Evolutionary conservation across 2,797 vertebrate species (phyloP).

Genomic region (Huso huso): DNA sequence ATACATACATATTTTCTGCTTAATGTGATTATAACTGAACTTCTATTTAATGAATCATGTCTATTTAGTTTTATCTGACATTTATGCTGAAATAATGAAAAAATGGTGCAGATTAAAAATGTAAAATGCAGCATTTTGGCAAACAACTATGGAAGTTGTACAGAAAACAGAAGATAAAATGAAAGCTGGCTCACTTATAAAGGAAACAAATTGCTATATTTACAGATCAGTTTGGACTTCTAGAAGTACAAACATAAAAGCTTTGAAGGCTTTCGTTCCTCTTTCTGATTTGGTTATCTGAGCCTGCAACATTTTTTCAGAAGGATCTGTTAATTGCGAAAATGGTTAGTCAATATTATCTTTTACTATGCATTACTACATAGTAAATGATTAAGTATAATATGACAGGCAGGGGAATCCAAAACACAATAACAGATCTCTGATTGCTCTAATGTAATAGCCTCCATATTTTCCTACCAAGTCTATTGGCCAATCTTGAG

Average conservation of each 20-base stretch:
- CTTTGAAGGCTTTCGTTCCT: no score
- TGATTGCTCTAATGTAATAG: conserved; percentile 10
- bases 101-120: conserved; percentile 8
- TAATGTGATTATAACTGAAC: no score
- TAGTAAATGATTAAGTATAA: conserved; percentile 9
- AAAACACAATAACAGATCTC: conserved; percentile 10
- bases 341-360: not conserved
- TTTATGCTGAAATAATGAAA: conserved; percentile 11
- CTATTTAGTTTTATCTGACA: not conserved
- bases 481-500: conserved; percentile 79
- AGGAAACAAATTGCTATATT: not conserved
- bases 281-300: no score
- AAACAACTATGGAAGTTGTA: conserved; percentile 14
- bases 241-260: no score
- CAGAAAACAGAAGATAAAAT: conserved; percentile 3
- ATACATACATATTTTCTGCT: no score
- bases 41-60: no score
- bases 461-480: conserved; percentile 30
- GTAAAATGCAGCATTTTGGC: conserved; percentile 16
- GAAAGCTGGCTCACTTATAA: conserved; percentile 1
- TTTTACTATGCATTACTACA: not conserved
- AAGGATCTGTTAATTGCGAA: conserved; percentile 1
- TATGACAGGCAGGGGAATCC: not conserved
- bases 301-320: not conserved
- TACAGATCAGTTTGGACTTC: not conserved